Base-by-base conservation (phyloP, 2,797 vertebrate species). In the Onychomys torridus region DNA sequence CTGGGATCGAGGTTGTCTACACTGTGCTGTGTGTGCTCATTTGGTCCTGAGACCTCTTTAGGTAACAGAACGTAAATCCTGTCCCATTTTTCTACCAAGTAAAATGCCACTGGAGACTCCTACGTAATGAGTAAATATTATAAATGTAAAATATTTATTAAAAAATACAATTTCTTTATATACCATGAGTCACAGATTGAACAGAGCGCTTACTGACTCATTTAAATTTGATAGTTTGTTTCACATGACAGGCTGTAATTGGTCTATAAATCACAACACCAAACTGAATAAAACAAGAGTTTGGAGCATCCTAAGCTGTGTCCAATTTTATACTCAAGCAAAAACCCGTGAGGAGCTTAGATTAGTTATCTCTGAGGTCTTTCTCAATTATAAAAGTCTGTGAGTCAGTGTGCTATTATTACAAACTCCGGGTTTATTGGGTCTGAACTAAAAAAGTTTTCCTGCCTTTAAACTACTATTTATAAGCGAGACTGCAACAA, bases 301-400 rank as follows among this genome's bases (percentile, higher is more conserved):
- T 95, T 93, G 96, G 40, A 86, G 65, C 83, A 87, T 73, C 37
- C 82, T 77, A 88, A 91, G 71, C 94, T 94, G 95, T 91, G 89
- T 82, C 73, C 55, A 85, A 8, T 91, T 95, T 97, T 96, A 92
- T 97, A 85, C 59, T 96, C 95, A 94, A 67, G 87, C 89, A 84
- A 83, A 96, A 96, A 59, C 11, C 46, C 21, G 40, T 77, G 92
- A 97, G 90, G 57, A 40, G 17, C 46, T 84, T 93, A 69, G 57
- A 89, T 52, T 91, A 89, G 63, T 32, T 81, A 82, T 96, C 76
- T 94, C 86, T 90, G 46, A 95, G 75, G 34, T 77, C 85, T 96
- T 95, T 95, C 55, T 96, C 79, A 81, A 49, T 81, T 92, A 46
- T 93, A 89, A 89, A 97, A 92, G 46, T 86, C 78, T 92, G 2